Evolutionary conservation across 2,888 invertebrate species (phyloP), one percentile per base, ranked within the genome.

Genomic region (Brenthis daphne): DNA sequence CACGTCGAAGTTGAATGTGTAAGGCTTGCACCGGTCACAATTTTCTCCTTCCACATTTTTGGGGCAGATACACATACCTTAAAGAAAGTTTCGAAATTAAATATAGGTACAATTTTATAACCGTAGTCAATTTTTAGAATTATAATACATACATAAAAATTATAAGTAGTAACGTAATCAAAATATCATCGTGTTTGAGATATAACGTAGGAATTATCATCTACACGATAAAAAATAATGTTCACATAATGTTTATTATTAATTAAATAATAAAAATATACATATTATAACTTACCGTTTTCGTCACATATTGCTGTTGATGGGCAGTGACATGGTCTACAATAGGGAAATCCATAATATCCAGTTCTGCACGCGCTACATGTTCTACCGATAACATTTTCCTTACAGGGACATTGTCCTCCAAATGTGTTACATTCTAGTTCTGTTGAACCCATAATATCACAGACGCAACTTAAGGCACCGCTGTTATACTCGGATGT

Each of bases 401-500:
- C 94, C 80, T 96, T 96, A 86, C 99, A 99, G 5, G 95, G 95
- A 85, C 99, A 99, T 86, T 99, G 99, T 0, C 99, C 99, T 0
- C 99, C 99, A 84, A 98, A 99, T 53, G 96, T 94, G 73, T 97
- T 96, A 83, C 99, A 99, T 77, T 97, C 96, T 82, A 99, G 96
- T 64, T 94, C 92, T 0, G 93, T 94, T 0, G 98, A 97, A 0
- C 99, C 99, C 69, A 95, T 95, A 78, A 95, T 96, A 84, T 98
- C 96, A 84, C 99, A 99, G 73, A 95, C 94, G 79, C 99, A 99
- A 0, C 96, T 94, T 55, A 98, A 84, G 0, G 99, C 99, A 0
- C 99, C 98, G 76, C 96, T 96, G 87, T 99, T 99, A 91, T 98
- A 99, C 70, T 98, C 97, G 0, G 98, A 95, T 0, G 99, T 98